phyloP scores from a whole-genome alignment of 2,113 vertebrate species.

The Leptobrachium ailaonicum region DNA sequence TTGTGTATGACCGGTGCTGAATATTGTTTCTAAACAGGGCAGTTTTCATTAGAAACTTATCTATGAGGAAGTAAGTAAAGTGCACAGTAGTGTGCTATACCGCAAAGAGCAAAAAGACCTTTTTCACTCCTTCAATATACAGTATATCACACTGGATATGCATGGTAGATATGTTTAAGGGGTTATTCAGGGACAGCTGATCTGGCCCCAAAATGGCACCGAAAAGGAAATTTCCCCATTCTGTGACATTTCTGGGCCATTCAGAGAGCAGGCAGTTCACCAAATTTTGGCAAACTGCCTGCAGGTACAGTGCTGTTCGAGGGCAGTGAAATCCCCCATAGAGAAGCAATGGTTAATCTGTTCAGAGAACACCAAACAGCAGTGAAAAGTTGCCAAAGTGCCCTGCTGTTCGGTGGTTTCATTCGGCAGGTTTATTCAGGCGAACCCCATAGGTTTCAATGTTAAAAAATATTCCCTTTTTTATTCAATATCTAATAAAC shows the following conservation, averaged over 20 bases:
- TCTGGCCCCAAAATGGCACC: neutral
- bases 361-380: no score
- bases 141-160: constrained; percentile 6
- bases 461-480: no score
- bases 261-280: no score
- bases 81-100: neutral
- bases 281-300: no score
- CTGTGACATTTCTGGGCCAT: no score
- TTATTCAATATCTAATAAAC: no score
- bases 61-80: constrained; percentile 11
- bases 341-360: neutral
- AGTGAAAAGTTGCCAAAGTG: no score
- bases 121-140: constrained; percentile 19
- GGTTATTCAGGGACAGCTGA: neutral
- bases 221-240: no score
- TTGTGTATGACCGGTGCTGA: neutral
- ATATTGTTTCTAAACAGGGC: neutral
- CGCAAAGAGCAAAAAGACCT: neutral
- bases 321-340: neutral
- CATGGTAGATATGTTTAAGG: constrained; percentile 1
- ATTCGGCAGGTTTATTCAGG: no score
- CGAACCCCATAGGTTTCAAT: no score
- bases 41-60: constrained; percentile 29
- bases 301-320: no score
- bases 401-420: no score